These are phyloP conservation scores for Onychostoma macrolepis DNA, from an alignment of 2,113 vertebrate genomes.

Conservation along the genomic window DNA sequence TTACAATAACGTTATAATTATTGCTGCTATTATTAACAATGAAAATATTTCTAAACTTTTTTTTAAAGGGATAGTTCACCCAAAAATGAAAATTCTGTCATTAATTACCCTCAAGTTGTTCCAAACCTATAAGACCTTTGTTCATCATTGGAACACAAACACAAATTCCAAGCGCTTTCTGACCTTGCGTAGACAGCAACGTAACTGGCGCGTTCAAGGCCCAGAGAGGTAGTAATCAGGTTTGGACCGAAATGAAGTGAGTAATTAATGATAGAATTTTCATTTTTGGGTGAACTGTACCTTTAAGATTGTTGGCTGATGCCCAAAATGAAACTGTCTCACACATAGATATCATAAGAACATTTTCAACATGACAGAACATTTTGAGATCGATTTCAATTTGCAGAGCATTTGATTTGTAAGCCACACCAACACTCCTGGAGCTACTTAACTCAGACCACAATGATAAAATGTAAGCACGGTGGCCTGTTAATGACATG, in stretches of 20 bases:
- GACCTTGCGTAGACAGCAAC: too few relatives aligned
- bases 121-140: too few relatives aligned
- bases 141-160: too few relatives aligned
- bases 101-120: too few relatives aligned
- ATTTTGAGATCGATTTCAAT: neutral
- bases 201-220: too few relatives aligned
- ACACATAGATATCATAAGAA: neutral
- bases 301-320: neutral
- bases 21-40: neutral
- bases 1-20: too few relatives aligned
- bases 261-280: neutral
- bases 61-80: too few relatives aligned
- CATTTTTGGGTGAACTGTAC: too few relatives aligned
- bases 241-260: neutral
- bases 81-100: too few relatives aligned
- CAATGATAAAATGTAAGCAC: conserved; percentile 10
- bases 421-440: neutral
- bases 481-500: conserved; percentile 46
- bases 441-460: neutral
- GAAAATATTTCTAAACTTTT: neutral
- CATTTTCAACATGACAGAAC: neutral
- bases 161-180: too few relatives aligned
- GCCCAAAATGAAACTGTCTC: neutral
- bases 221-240: too few relatives aligned
- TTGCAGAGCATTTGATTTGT: neutral